These are phyloP conservation scores for Polypedilum vanderplanki DNA, from an alignment of 1,140 invertebrate species.

Conservation along the genomic window DNA sequence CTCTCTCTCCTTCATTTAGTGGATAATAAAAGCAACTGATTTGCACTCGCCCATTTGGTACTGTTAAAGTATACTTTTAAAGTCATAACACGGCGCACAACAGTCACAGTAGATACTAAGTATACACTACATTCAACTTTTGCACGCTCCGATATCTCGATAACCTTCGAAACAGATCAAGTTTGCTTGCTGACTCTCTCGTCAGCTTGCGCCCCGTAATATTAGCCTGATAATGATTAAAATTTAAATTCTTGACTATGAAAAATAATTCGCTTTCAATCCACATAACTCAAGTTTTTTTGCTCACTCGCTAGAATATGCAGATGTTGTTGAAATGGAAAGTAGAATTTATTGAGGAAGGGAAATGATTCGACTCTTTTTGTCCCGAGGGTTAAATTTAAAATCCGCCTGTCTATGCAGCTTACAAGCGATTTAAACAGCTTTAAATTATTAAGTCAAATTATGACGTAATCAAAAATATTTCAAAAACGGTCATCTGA, in stretches of 20 bases:
- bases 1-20: background rate
- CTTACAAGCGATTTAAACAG: too few species aligned
- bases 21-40: background rate
- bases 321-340: too few species aligned
- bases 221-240: background rate
- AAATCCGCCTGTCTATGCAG: too few species aligned
- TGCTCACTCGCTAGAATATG: too few species aligned
- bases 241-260: background rate
- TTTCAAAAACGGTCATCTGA: too few species aligned
- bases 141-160: constrained; percentile 8
- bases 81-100: background rate
- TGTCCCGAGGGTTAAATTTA: too few species aligned
- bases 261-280: too few species aligned
- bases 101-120: background rate
- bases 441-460: too few species aligned
- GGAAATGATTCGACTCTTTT: too few species aligned
- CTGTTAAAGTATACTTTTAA: background rate
- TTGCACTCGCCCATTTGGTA: background rate
- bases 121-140: constrained; percentile 8
- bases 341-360: too few species aligned
- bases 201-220: background rate
- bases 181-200: background rate
- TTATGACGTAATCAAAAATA: too few species aligned
- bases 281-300: too few species aligned
- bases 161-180: constrained; percentile 7